Base-by-base conservation (phyloP, 2,797 vertebrate species). In the Salarias fasciatus region DNA sequence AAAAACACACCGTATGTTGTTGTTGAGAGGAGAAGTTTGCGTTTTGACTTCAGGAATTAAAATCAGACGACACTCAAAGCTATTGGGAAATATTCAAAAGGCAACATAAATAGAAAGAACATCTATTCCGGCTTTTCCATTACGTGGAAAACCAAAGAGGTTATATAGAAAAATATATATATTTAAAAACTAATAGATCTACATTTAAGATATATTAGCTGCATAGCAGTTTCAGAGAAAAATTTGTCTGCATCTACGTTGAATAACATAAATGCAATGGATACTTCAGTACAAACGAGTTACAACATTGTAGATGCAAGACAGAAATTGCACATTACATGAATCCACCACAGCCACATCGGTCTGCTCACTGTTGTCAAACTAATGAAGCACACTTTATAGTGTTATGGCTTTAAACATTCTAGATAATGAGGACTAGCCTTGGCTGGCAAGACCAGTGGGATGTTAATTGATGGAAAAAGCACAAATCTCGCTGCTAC, bases 181-280 rank as follows among this genome's bases (percentile, higher is more conserved):
- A 75, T 86, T 82, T 55, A 86, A 88, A 89, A 83, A 83, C 75
- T 83, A 85, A 88, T 77, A 84, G 69, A 66, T 83, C 79, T 85
- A 87, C 69, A 85, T 77, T 85, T 87, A 80, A 82, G 81, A 77
- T 87, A 67, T 77, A 84, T 82, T 83, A 85, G 80, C 87, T 92
- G 91, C 88, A 91, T 91, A 90, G 89, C 90, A 90, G 89, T 91
- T 89, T 86, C 63, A 88, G 76, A 81, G 86, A 78, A 80, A n/a
- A 79, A 69, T 45, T 63, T 63, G 64, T 79, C 75, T 89, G 82
- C 87, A 91, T 77, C 83, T 79, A 86, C 55, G 65, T 79, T 24
- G 18, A 69, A 55, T 50, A 72, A 87, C 82, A 89, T 80, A 86
- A 86, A 88, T 85, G 79, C 82, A 74, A 88, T 55, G 63, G 53